Evolutionary conservation across 1,140 invertebrate genomes (phyloP).

Genomic region (Drosophila sproati): DNA sequence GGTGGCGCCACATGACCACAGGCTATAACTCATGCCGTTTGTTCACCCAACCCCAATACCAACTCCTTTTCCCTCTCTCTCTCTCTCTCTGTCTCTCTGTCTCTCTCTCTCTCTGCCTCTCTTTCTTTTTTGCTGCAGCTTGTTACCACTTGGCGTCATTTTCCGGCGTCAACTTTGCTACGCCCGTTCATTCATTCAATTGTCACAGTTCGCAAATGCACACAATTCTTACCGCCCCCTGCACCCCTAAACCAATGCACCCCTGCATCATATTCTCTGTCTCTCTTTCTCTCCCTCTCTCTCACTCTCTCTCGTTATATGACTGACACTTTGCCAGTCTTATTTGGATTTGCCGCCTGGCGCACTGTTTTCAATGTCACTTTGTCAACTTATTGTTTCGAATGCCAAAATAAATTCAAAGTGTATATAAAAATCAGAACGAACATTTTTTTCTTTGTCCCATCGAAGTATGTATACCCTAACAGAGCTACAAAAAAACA

Average conservation of each 20-base stretch:
- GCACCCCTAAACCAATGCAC: too few species aligned
- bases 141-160: constrained; percentile 54
- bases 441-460: background rate
- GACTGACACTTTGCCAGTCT: background rate
- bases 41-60: background rate
- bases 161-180: constrained; percentile 63
- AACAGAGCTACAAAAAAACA: background rate
- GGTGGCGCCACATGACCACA: constrained; percentile 62
- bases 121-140: background rate
- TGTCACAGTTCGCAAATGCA: constrained; percentile 37
- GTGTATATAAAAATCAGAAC: constrained; percentile 30
- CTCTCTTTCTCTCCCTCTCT: background rate
- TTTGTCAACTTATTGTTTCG: constrained; percentile 57
- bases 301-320: background rate
- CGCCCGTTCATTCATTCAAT: constrained; percentile 52
- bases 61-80: background rate
- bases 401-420: constrained; percentile 41
- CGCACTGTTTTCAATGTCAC: constrained; percentile 53
- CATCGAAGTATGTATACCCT: background rate
- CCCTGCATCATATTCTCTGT: background rate
- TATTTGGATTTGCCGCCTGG: constrained; percentile 31
- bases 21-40: constrained; percentile 54
- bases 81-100: background rate
- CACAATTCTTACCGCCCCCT: constrained; percentile 3
- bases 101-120: constrained; percentile 6